Base-by-base conservation (phyloP, 1,140 invertebrate genomes). In the Drosophila triauraria region DNA sequence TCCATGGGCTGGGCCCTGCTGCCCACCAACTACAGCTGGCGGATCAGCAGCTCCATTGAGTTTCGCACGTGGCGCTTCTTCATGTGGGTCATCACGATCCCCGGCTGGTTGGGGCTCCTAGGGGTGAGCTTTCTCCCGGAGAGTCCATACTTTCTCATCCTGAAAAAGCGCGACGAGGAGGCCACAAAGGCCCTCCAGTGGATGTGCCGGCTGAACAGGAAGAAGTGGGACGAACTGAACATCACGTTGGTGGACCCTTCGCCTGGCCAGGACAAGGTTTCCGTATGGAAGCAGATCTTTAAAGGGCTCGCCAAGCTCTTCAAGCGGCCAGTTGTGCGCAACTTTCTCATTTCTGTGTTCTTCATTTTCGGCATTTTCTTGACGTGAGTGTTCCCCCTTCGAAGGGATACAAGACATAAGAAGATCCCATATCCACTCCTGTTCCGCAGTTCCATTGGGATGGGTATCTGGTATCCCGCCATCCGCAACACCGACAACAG, bases 321-420 rank as follows among this genome's bases (percentile, higher is more conserved):
- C 3, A 17, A 27, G 25, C 27, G 9, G 4, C 70, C 70, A 0
- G 40, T 61, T 10, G 2, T 51, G 0, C 5, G 1, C 0, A 27
- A 17, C 6, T 61, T 61, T 17, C 3, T 60, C 0, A 9, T 47
- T 15, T 27, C 32, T 13, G 7, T 51, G 5, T 3, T 60, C 2
- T 57, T 70, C 4, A n/a, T 71, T 3, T 74, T 74, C 9, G 70
- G 70, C 3, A 32, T 74, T 38, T 74, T 54, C 23, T 42, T 70
- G 0, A 42, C 3, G 70, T 74, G 13, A 69, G 64, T 72, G 2
- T 15, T 44, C 2, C 15, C 12, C 9, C 51, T 23, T 38, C 1
- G 2, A 32, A 9, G 25, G 5, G 3, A 13, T 56, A 8, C 15
- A 17, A 27, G 20, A 20, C 20, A 27, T 27, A 2, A 0, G 15